Percentiles rank a stretch among this genome's conserved stretches.
These are phyloP conservation scores for Anser brachyrhynchus DNA, from an alignment of 2,113 vertebrate genomes.

Conservation along the genomic window DNA sequence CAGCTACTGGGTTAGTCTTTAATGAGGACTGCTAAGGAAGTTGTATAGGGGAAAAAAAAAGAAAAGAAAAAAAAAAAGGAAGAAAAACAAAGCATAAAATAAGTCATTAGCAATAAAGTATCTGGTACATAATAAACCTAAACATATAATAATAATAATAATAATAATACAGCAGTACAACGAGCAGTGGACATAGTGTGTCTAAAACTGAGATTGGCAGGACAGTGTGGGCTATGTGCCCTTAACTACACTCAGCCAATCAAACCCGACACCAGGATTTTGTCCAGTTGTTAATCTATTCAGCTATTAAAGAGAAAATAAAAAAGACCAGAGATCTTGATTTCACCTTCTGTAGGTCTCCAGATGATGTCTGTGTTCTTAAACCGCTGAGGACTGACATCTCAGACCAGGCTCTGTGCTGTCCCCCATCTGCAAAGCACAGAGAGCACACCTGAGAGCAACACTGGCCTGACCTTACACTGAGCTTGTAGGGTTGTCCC, in stretches of 20 bases:
- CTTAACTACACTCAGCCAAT: not conserved
- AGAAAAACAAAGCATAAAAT: not conserved
- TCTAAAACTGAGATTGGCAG: not conserved
- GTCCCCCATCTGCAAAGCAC: not conserved
- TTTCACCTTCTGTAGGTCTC: not conserved
- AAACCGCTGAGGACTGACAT: not conserved
- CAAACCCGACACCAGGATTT: not conserved
- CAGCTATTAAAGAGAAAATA: not conserved
- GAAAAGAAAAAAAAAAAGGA: accelerated
- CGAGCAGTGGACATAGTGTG: not conserved
- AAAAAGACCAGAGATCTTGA: not conserved
- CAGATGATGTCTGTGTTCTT: not conserved
- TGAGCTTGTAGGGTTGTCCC: accelerated
- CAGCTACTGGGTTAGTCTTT: not conserved
- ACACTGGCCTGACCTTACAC: not conserved
- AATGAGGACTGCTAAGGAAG: not conserved
- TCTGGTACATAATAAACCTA: not conserved
- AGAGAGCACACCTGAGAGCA: accelerated
- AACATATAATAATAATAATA: too few relatives aligned
- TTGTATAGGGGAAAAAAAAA: not conserved
- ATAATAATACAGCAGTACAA: not conserved
- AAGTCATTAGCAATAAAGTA: not conserved
- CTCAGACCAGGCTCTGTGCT: not conserved
- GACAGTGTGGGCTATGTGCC: accelerated
- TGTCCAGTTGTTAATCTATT: not conserved